phyloP scores from a whole-genome alignment of 1,140 invertebrate genomes.

The Euura lappo region DNA sequence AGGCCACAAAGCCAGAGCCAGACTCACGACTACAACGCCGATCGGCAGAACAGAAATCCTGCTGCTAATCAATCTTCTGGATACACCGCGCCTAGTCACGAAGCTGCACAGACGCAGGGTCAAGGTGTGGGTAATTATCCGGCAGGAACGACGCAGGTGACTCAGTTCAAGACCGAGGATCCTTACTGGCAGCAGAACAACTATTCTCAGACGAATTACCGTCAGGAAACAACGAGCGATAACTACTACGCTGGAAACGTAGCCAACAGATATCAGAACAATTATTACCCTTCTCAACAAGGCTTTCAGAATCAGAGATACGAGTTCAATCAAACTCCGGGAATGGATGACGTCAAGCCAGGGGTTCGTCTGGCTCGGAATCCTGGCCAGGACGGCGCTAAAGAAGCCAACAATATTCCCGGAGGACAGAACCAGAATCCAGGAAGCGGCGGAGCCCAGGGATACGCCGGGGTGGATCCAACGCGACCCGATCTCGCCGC shows the following conservation, averaged over 20 bases:
- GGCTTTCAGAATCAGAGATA: slow-evolving; percentile 49
- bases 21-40: slow-evolving; percentile 37
- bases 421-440: background rate
- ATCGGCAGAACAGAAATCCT: slow-evolving; percentile 32
- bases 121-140: slow-evolving; percentile 35
- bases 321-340: slow-evolving; percentile 34
- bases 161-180: slow-evolving; percentile 40
- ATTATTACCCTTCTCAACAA: slow-evolving; percentile 49
- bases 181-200: slow-evolving; percentile 55
- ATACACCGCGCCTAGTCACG: slow-evolving; percentile 37
- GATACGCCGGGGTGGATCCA: background rate
- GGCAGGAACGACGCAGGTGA: slow-evolving; percentile 27
- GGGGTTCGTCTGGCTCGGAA: slow-evolving; percentile 31
- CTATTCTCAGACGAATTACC: slow-evolving; percentile 42
- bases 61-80: slow-evolving; percentile 31
- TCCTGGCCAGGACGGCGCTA: slow-evolving; percentile 31
- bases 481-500: background rate
- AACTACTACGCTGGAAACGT: slow-evolving; percentile 45
- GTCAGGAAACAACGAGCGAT: slow-evolving; percentile 46
- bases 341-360: slow-evolving; percentile 27
- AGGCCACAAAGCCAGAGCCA: slow-evolving; percentile 40
- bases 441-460: background rate
- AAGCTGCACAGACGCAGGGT: slow-evolving; percentile 30
- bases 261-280: slow-evolving; percentile 47
- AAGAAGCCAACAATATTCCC: slow-evolving; percentile 36